A percentile compares a stretch with the other conserved stretches of the same genome.
Conservation (phyloP, 2,888 invertebrate species). For the Lepeophtheirus nordmannii region DNA sequence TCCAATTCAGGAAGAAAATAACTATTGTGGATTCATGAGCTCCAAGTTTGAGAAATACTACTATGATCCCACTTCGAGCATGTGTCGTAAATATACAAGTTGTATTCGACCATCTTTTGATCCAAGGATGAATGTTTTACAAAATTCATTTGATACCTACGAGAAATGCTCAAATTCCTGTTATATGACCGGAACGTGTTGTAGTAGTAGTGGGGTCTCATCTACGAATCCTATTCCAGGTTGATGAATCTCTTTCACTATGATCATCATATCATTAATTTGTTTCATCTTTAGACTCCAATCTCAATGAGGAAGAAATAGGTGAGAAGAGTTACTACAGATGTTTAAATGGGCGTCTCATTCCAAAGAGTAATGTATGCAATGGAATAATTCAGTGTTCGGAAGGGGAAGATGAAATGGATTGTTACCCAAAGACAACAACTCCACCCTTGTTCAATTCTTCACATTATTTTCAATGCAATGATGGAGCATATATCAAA, state of each 20-base stretch:
- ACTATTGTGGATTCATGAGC: neutral
- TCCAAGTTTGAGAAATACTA: neutral
- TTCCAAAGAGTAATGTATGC: neutral
- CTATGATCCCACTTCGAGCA: neutral
- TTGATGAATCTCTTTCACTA: neutral
- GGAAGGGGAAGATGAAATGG: slow-evolving; percentile 6
- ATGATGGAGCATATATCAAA: neutral
- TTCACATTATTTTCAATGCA: neutral
- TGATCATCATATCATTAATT: neutral
- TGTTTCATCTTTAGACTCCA: neutral
- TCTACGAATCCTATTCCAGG: neutral
- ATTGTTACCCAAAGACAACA: neutral
- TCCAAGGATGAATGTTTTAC: neutral
- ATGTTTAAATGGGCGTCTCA: neutral
- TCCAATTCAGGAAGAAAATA: neutral
- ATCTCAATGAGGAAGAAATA: neutral
- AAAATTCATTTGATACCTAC: neutral
- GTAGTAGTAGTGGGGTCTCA: neutral
- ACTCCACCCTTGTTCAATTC: neutral
- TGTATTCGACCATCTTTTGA: neutral
- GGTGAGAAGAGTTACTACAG: neutral
- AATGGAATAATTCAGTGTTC: slow-evolving; percentile 1
- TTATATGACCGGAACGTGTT: neutral
- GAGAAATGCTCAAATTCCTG: neutral
- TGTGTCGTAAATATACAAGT: neutral